phyloP scores from a whole-genome alignment of 2,113 vertebrate genomes.

The Chamaea fasciata region DNA sequence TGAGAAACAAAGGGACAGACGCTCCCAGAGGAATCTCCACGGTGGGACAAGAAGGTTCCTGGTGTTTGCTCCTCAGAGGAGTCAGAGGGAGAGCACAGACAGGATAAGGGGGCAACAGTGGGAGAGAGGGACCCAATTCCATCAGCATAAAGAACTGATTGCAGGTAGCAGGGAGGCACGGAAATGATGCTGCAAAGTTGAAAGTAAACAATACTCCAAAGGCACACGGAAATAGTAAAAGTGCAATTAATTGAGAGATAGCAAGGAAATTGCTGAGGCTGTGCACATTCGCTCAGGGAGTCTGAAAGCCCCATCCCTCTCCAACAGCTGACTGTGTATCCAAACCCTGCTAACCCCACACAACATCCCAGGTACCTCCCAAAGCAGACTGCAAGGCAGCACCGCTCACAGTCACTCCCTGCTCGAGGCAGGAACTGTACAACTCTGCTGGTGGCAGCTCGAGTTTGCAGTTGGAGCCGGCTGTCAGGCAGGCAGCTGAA shows the following conservation, averaged over 20 bases:
- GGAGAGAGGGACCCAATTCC: neutral
- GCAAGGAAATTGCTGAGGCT: neutral
- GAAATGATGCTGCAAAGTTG: neutral
- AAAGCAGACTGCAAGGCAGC: accelerated
- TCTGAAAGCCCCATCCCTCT: neutral
- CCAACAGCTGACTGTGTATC: neutral
- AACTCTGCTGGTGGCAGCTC: neutral
- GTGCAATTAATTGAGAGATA: neutral
- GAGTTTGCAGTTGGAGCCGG: neutral
- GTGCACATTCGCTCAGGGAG: neutral
- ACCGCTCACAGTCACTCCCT: neutral
- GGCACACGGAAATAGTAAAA: neutral
- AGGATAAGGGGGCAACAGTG: neutral
- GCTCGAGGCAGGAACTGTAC: neutral
- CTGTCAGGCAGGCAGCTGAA: neutral
- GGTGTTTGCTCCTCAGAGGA: neutral
- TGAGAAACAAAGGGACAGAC: neutral
- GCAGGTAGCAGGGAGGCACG: neutral
- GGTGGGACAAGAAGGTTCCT: neutral
- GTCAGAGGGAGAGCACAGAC: neutral
- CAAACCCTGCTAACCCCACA: neutral
- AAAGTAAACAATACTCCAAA: neutral
- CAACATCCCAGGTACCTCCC: neutral
- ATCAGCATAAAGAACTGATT: neutral
- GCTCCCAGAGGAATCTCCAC: neutral